Percentiles rank a stretch among this genome's conserved stretches.
Conservation (phyloP, 2,113 vertebrate genomes). For the Piprites chloris region DNA sequence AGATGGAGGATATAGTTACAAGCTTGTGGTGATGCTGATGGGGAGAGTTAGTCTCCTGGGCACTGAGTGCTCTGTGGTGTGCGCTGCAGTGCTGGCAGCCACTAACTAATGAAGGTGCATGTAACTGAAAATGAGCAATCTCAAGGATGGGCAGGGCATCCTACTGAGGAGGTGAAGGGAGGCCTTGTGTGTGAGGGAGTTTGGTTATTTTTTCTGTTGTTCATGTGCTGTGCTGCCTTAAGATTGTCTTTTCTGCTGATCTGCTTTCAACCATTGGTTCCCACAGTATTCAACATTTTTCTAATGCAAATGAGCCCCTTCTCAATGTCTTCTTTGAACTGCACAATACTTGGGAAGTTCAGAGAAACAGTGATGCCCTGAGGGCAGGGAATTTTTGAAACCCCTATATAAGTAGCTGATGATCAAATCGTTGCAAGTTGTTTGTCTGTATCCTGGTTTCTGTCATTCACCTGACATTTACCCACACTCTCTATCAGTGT, state of each 20-base stretch:
- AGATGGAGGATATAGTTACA: not conserved
- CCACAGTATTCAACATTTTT: not conserved
- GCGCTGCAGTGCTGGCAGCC: not conserved
- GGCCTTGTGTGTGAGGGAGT: no score
- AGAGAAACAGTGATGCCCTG: not conserved
- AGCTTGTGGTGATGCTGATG: not conserved
- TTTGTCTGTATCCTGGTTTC: not conserved
- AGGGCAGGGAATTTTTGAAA: not conserved
- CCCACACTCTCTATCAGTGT: not conserved
- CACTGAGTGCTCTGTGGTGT: not conserved
- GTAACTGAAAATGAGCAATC: not conserved
- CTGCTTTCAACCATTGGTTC: not conserved
- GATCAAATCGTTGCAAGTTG: not conserved
- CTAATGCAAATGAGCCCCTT: conserved; percentile 16
- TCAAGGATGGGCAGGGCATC: not conserved
- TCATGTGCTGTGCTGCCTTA: not conserved
- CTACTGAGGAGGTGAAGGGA: not conserved
- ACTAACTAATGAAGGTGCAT: not conserved
- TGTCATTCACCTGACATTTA: not conserved
- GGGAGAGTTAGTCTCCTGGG: not conserved
- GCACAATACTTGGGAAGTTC: not conserved
- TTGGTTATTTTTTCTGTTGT: not conserved
- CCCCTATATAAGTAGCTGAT: not conserved
- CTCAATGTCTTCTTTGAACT: not conserved
- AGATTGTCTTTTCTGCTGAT: not conserved